Percentiles rank a stretch among this genome's conserved stretches.
phyloP scores from a whole-genome alignment of 2,888 invertebrate species.

The Nomada hirtipes region DNA sequence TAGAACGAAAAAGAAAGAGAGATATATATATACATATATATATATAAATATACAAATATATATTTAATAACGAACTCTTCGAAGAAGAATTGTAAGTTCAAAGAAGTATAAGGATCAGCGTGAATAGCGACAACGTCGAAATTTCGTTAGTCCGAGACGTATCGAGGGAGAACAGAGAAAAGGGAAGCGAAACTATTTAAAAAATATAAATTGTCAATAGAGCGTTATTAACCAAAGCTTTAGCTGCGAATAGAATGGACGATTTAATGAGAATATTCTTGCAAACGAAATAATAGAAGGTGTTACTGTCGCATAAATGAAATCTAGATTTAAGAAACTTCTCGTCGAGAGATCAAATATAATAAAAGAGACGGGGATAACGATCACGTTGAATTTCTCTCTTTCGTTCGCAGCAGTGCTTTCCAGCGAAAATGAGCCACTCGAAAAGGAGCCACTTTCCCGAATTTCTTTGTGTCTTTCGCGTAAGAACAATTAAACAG shows the following conservation, averaged over 20 bases:
- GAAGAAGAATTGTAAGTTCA: conserved; percentile 52
- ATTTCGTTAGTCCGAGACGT: conserved; percentile 51
- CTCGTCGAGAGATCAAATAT: conserved; percentile 49
- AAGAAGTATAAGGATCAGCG: conserved; percentile 54
- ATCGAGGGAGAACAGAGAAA: conserved; percentile 29
- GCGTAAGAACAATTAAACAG: neutral
- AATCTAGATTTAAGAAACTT: conserved; percentile 60
- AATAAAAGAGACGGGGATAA: conserved; percentile 1
- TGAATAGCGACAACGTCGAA: conserved; percentile 36
- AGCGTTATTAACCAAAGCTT: conserved; percentile 69
- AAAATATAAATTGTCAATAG: conserved; percentile 67
- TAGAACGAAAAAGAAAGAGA: conserved; percentile 12
- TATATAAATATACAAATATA: conserved; percentile 60
- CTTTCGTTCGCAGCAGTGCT: conserved; percentile 3
- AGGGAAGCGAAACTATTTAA: conserved; percentile 32
- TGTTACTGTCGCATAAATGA: conserved; percentile 53
- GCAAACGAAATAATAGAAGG: conserved; percentile 50
- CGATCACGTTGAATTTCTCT: conserved; percentile 15
- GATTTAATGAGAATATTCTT: conserved; percentile 70
- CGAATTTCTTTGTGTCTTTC: no score
- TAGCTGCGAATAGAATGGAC: conserved; percentile 59
- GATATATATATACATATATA: conserved; percentile 54
- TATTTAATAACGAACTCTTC: conserved; percentile 63
- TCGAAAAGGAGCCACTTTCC: no score
- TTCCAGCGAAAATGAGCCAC: conserved; percentile 4